Conservation (phyloP, 2,113 vertebrate genomes). For the Indicator maculatus region DNA sequence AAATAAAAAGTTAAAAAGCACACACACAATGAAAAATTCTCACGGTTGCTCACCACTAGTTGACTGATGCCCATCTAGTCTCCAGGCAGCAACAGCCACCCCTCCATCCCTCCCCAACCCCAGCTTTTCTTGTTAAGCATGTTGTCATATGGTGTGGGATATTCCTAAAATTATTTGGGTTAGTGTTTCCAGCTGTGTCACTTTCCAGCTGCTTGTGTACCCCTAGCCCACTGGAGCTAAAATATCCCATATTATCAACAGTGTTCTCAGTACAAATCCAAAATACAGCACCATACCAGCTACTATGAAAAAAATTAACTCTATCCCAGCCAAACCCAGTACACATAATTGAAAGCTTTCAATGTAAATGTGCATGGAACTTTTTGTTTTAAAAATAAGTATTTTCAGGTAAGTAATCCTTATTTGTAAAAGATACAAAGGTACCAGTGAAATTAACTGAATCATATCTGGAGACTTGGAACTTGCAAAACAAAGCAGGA, state of each 20-base stretch:
- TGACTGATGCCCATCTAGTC: not conserved
- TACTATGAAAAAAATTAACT: not conserved
- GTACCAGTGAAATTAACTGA: not conserved
- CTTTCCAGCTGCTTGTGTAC: not conserved
- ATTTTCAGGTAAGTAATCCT: not conserved
- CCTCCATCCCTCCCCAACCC: fast-evolving
- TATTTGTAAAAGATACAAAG: not conserved
- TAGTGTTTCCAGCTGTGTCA: not conserved
- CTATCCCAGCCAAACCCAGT: not conserved
- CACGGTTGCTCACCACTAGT: fast-evolving
- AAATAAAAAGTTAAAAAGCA: not conserved
- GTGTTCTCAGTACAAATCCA: not conserved
- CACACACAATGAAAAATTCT: not conserved
- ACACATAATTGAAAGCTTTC: not conserved
- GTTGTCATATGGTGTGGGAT: not conserved
- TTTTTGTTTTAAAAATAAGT: not conserved
- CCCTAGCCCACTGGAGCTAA: not conserved
- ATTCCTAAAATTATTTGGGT: not conserved
- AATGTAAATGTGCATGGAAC: not conserved
- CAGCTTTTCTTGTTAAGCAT: not conserved
- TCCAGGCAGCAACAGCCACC: not conserved
- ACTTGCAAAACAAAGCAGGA: not conserved
- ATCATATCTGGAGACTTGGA: not conserved
- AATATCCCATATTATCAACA: fast-evolving
- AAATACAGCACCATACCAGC: not conserved